Evolutionary conservation across 2,888 invertebrate species (phyloP).

Genomic region (Sympetrum striolatum): DNA sequence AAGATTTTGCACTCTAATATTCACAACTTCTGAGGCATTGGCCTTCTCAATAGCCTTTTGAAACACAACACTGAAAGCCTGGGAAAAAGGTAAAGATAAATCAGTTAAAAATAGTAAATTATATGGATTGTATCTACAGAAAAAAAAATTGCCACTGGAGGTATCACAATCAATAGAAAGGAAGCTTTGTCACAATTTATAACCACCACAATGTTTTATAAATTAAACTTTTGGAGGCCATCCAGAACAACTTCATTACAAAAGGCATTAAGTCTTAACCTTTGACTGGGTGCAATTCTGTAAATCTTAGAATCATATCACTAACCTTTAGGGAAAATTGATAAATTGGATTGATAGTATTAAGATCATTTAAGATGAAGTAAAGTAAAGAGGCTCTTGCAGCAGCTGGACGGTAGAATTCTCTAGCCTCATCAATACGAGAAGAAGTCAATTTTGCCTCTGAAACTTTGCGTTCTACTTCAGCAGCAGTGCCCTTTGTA

Average conservation of each 20-base stretch:
- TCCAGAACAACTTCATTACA: too few species aligned
- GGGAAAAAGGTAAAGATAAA: conserved; percentile 47
- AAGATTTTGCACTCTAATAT: conserved; percentile 80
- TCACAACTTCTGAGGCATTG: conserved; percentile 80
- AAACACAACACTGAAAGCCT: conserved; percentile 97
- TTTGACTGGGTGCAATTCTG: too few species aligned
- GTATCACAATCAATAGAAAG: too few species aligned
- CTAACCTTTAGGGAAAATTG: conserved; percentile 92
- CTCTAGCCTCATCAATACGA: conserved; percentile 92
- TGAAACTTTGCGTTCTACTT: conserved; percentile 90
- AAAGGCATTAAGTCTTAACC: too few species aligned
- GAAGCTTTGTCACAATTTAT: too few species aligned
- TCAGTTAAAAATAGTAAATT: background rate
- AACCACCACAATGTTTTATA: too few species aligned
- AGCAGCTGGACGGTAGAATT: conserved; percentile 87
- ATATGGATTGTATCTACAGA: background rate
- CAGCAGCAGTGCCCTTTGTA: conserved; percentile 93
- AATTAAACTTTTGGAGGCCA: too few species aligned
- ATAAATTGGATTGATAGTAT: conserved; percentile 96
- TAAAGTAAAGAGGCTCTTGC: conserved; percentile 92
- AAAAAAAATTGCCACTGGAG: background rate
- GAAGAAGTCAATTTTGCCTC: conserved; percentile 92
- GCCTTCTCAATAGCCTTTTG: conserved; percentile 94
- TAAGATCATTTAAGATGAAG: conserved; percentile 93
- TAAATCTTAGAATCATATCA: background rate